Base-by-base conservation (phyloP, 2,113 vertebrate genomes). In the Tricholaema leucomelas region DNA sequence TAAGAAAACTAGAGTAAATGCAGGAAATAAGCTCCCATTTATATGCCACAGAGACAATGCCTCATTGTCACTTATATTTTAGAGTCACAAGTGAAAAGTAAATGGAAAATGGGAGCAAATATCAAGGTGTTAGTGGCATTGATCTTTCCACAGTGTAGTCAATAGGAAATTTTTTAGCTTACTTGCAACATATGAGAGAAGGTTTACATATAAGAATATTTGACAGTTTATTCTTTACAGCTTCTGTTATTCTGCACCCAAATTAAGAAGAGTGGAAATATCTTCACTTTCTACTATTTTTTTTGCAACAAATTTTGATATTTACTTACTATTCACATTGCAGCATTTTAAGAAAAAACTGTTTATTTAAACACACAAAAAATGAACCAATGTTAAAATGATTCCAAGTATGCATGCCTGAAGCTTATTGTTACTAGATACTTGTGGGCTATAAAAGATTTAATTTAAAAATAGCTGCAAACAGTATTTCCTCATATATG, bases 21-120 rank as follows among this genome's bases (percentile, higher is more conserved):
- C 87, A 91, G 90, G 91, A 95, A 95, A 92, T 92, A 94, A 96
- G 61, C 79, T 89, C 64, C 82, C 60, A 86, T 87, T 95, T 96
- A 90, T 91, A 89, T 83, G 76, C 91, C 74, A 90, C 52, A 76
- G 78, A 88, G 87, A 78, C 60, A 88, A 90, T 90, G 72, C 73
- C 69, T 75, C 88, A 85, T 85, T 90, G 91, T 78, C 85, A 71
- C 88, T 93, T 83, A 48, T 69, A 87, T 67, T 92, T 94, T 93
- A 81, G 74, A 84, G 76, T 85, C 75, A 86, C 82, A 96, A 87
- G 90, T 94, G 85, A 94, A 96, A 93, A 87, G 81, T 80, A 95
- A 96, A 96, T 56, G 75, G 93, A 95, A 96, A 96, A 48, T 54
- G 46, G 95, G 91, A 95, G 89, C 72, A 79, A 80, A 78, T 55